Evolutionary conservation across 2,888 invertebrate species (phyloP).

Genomic region (Scaptomyza reducta): DNA sequence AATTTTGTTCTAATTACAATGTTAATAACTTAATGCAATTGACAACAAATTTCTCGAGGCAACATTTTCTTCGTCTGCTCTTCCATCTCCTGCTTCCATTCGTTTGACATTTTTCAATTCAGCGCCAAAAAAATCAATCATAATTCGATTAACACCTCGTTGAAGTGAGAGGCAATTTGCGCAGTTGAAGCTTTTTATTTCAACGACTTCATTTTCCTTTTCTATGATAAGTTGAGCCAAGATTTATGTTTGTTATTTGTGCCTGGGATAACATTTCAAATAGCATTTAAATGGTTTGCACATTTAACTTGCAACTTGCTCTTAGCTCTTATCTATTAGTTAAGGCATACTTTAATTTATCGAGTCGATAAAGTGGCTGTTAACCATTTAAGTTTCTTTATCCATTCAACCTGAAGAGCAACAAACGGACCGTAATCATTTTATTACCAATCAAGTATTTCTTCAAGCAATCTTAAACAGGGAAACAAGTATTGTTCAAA

Average conservation of each 20-base stretch:
- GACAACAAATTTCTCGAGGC: conserved; percentile 63
- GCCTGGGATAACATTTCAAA: no score
- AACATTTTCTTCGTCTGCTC: conserved; percentile 4
- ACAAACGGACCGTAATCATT: no score
- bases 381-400: no score
- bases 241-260: not conserved
- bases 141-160: conserved; percentile 69
- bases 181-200: not conserved
- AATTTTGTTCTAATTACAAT: conserved; percentile 65
- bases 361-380: no score
- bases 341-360: not conserved
- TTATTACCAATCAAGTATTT: no score
- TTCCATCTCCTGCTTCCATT: not conserved
- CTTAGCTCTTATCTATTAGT: no score
- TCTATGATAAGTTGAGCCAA: conserved; percentile 1
- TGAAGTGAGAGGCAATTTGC: conserved; percentile 7
- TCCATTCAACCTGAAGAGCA: no score
- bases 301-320: no score
- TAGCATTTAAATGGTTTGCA: no score
- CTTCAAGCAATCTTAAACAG: no score
- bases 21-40: conserved; percentile 76
- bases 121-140: conserved; percentile 64
- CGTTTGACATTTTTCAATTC: conserved; percentile 45
- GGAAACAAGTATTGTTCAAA: no score
- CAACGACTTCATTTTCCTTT: not conserved